Percentiles rank a stretch among this genome's conserved stretches.
phyloP scores from a whole-genome alignment of 2,888 invertebrate genomes.

The Cephalotes varians region DNA sequence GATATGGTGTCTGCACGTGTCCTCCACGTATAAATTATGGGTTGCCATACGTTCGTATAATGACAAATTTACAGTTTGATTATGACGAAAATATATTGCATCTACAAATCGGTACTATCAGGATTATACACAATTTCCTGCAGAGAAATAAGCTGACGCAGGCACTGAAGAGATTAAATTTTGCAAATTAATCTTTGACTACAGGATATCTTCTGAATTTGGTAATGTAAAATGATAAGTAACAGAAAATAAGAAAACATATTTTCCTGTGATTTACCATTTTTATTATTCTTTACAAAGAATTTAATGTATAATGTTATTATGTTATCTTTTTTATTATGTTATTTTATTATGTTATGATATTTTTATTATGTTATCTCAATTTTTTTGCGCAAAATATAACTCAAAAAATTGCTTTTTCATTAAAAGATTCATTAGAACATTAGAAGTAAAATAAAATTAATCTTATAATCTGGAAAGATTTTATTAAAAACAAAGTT shows the following conservation, averaged over 20 bases:
- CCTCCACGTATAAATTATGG: slow-evolving; percentile 1
- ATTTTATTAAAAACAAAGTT: background rate
- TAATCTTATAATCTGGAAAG: background rate
- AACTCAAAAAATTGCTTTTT: background rate
- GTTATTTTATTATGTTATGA: no score
- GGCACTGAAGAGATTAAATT: background rate
- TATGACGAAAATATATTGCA: slow-evolving; percentile 5
- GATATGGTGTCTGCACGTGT: background rate
- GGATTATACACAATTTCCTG: no score
- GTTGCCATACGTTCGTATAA: background rate
- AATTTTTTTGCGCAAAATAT: background rate
- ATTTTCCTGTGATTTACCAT: background rate
- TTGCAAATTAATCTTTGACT: background rate
- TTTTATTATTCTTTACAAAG: background rate
- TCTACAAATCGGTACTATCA: background rate
- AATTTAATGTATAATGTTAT: background rate
- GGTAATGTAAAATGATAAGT: background rate
- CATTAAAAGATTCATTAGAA: background rate
- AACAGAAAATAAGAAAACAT: background rate
- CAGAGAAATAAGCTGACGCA: background rate
- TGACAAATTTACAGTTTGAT: background rate
- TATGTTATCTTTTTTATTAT: no score
- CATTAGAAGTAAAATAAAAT: background rate
- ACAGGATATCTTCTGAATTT: background rate
- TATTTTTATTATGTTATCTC: background rate